Percentiles rank a stretch among this genome's conserved stretches.
These are phyloP conservation scores for Ichneumoninae sp. DNA, from an alignment of 2,888 invertebrate genomes.

Conservation along the genomic window DNA sequence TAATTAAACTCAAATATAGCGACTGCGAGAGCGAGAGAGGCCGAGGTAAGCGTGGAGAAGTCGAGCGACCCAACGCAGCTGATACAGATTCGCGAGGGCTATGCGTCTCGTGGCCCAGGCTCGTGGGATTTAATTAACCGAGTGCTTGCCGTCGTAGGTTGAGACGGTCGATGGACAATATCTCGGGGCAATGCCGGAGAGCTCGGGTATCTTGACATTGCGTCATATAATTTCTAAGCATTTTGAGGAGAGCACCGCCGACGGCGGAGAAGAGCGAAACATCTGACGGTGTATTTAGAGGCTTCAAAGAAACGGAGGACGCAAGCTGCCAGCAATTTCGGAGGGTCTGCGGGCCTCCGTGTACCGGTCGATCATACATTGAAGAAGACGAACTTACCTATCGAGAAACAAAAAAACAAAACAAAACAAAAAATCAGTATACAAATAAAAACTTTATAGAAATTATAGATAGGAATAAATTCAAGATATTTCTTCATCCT, in stretches of 20 bases:
- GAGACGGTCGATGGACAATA: constrained; percentile 39
- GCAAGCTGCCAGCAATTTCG: constrained; percentile 19
- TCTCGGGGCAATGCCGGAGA: constrained; percentile 40
- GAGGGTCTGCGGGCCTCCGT: neutral
- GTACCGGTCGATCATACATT: neutral
- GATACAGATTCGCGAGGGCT: constrained; percentile 37
- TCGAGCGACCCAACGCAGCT: constrained; percentile 20
- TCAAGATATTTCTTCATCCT: neutral
- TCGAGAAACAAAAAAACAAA: neutral
- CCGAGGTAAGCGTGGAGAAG: neutral
- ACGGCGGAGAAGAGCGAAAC: constrained; percentile 5
- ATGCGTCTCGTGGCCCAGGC: constrained; percentile 1
- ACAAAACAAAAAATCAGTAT: neutral
- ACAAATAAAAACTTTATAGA: neutral
- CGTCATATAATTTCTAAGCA: neutral
- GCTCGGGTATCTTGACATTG: neutral
- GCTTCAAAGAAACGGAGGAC: constrained; percentile 13
- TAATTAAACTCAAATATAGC: constrained; percentile 59
- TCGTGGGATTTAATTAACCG: constrained; percentile 58
- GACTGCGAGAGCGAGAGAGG: neutral
- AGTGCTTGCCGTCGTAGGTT: constrained; percentile 21
- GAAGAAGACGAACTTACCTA: neutral
- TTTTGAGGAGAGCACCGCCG: constrained; percentile 11
- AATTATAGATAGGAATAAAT: neutral
- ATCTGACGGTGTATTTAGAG: constrained; percentile 11